Conservation (phyloP, 2,888 invertebrate genomes). For the Lymantria dispar region DNA sequence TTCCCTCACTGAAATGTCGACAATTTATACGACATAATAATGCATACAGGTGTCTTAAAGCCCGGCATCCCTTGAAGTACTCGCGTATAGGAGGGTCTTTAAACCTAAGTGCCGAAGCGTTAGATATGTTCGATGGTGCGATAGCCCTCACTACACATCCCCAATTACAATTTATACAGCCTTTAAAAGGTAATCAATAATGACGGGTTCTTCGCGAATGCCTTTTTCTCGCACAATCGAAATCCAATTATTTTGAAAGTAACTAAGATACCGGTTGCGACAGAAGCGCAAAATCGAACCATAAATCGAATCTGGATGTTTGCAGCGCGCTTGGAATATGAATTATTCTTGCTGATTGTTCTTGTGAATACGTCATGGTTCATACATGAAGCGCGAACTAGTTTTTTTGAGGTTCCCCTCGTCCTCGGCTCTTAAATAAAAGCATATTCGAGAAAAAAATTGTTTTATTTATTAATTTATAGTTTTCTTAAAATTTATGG, state of each 20-base stretch:
- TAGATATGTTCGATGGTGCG: slow-evolving; percentile 65
- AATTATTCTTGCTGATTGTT: slow-evolving; percentile 80
- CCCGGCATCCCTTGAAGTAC: slow-evolving; percentile 66
- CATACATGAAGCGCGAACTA: slow-evolving; percentile 81
- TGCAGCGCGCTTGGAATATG: slow-evolving; percentile 80
- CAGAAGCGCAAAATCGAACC: slow-evolving; percentile 63
- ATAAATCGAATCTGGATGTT: slow-evolving; percentile 75
- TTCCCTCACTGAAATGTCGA: slow-evolving; percentile 62
- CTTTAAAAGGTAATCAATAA: slow-evolving; percentile 76
- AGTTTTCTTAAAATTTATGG: too few species aligned
- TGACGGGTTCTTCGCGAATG: slow-evolving; percentile 62
- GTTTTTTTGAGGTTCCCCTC: slow-evolving; percentile 65
- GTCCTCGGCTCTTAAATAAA: slow-evolving; percentile 60
- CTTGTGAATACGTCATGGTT: slow-evolving; percentile 78
- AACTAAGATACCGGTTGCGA: slow-evolving; percentile 71
- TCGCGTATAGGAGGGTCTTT: slow-evolving; percentile 63
- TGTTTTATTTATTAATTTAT: too few species aligned
- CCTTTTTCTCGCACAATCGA: slow-evolving; percentile 75
- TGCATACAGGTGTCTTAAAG: slow-evolving; percentile 77
- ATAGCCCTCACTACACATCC: slow-evolving; percentile 62
- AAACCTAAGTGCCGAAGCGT: slow-evolving; percentile 61
- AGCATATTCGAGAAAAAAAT: too few species aligned
- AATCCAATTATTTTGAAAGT: slow-evolving; percentile 80
- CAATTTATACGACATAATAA: slow-evolving; percentile 78
- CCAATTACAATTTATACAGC: slow-evolving; percentile 75